These are phyloP conservation scores for Hesperophylax magnus DNA, from an alignment of 1,140 invertebrate genomes.

Conservation along the genomic window DNA sequence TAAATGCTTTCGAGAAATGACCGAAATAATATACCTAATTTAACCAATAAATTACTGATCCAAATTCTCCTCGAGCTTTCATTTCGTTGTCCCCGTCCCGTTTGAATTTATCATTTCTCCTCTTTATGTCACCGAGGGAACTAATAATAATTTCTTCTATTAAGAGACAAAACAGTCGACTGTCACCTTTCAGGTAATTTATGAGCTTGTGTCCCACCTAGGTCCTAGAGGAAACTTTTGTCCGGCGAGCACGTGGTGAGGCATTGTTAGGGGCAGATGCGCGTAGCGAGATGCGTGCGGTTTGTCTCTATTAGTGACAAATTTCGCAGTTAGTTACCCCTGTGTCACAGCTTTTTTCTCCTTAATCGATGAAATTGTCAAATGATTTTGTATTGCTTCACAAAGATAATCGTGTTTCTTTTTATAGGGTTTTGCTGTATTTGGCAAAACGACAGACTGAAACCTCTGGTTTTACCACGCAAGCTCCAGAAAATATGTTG, in stretches of 20 bases:
- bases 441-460: too few relatives aligned
- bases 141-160: constrained; percentile 27
- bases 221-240: constrained; percentile 9
- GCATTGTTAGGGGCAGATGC: constrained; percentile 47
- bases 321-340: constrained; percentile 41
- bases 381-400: too few relatives aligned
- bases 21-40: background rate
- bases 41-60: constrained; percentile 28
- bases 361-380: too few relatives aligned
- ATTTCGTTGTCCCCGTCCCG: background rate
- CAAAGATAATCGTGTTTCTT: too few relatives aligned
- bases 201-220: constrained; percentile 4
- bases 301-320: constrained; percentile 52
- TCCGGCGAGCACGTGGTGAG: constrained; percentile 45
- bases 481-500: too few relatives aligned
- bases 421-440: too few relatives aligned
- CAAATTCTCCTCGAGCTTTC: constrained; percentile 14
- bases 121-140: constrained; percentile 16
- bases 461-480: too few relatives aligned
- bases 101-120: background rate
- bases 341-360: too few relatives aligned
- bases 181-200: constrained; percentile 56
- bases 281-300: background rate
- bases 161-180: constrained; percentile 31
- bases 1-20: background rate